phyloP scores from a whole-genome alignment of 2,797 vertebrate genomes.

The Microchirus variegatus region DNA sequence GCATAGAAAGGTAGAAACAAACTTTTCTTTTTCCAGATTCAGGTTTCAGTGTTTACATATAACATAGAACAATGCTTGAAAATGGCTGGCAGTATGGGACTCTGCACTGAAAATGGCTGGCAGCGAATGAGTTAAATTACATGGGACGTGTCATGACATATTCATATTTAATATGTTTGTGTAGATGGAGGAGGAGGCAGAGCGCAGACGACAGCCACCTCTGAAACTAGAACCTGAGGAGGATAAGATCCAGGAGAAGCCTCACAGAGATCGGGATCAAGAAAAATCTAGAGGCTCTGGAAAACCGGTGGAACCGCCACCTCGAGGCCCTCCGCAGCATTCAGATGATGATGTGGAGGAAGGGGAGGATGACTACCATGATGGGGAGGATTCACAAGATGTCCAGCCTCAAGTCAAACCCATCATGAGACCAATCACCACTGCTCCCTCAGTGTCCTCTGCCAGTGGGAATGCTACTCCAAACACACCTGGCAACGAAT shows the following conservation, averaged over 20 bases:
- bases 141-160: no score
- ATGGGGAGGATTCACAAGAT: slow-evolving; percentile 89
- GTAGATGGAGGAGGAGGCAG: slow-evolving; percentile 98
- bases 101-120: no score
- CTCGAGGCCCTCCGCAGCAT: slow-evolving; percentile 68
- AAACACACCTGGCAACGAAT: slow-evolving; percentile 94
- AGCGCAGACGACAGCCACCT: slow-evolving; percentile 90
- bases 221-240: slow-evolving; percentile 93
- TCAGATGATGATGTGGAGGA: slow-evolving; percentile 85
- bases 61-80: no score
- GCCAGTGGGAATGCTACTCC: slow-evolving; percentile 95
- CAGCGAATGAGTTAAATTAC: no score
- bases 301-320: slow-evolving; percentile 77
- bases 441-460: slow-evolving; percentile 96
- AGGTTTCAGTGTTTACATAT: no score
- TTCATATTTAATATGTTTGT: slow-evolving; percentile 7
- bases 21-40: no score
- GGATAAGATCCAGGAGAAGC: slow-evolving; percentile 89
- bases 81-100: no score
- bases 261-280: slow-evolving; percentile 78
- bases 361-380: slow-evolving; percentile 79
- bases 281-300: slow-evolving; percentile 79
- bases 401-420: slow-evolving; percentile 94
- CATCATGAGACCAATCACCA: slow-evolving; percentile 92
- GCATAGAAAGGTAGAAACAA: no score